These are phyloP conservation scores for Clepsis dumicolana DNA, from an alignment of 2,888 invertebrate genomes.

Conservation along the genomic window DNA sequence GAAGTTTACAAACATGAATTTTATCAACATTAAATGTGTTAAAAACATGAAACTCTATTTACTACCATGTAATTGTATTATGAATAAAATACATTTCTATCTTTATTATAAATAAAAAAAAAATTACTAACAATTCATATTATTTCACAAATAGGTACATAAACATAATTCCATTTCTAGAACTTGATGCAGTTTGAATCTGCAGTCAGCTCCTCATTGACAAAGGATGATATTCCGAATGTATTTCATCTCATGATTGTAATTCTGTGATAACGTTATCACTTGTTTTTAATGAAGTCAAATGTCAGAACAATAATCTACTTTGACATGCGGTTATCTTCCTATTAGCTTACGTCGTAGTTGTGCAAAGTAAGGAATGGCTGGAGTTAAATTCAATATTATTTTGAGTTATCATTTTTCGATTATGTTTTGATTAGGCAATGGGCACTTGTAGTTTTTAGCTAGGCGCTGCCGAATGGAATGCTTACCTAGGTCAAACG, in stretches of 20 bases:
- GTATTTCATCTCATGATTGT: slow-evolving; percentile 4
- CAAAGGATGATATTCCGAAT: background rate
- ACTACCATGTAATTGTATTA: too few species aligned
- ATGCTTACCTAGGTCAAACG: slow-evolving; percentile 25
- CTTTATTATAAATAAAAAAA: too few species aligned
- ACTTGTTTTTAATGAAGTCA: slow-evolving; percentile 2
- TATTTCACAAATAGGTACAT: too few species aligned
- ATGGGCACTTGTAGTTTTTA: too few species aligned
- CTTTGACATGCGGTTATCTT: background rate
- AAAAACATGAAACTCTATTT: too few species aligned
- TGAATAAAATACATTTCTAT: too few species aligned
- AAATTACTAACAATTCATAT: too few species aligned
- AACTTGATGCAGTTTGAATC: background rate
- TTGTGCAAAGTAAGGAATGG: background rate
- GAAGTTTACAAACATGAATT: too few species aligned
- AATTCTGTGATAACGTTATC: background rate
- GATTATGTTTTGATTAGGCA: too few species aligned
- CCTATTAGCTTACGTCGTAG: background rate
- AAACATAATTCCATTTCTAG: background rate
- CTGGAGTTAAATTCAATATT: background rate
- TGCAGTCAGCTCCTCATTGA: background rate
- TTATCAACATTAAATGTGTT: too few species aligned
- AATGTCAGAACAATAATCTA: slow-evolving; percentile 10
- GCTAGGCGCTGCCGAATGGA: too few species aligned
- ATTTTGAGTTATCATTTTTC: background rate